phyloP scores from a whole-genome alignment of 2,888 invertebrate species.

The Toxonevra muliebris region DNA sequence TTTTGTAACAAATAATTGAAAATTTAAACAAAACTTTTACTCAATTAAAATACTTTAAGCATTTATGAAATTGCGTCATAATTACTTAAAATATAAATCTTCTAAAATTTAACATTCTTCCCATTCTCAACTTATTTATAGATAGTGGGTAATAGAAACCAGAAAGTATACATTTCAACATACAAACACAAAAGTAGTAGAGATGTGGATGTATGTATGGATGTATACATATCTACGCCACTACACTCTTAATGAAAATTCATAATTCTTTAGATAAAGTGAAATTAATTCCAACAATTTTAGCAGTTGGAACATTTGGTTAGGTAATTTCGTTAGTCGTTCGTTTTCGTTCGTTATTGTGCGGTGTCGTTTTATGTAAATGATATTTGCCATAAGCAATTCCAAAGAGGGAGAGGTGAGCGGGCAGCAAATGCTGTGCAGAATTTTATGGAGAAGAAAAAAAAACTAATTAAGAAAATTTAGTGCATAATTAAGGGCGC shows the following conservation, averaged over 20 bases:
- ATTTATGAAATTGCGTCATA: constrained; percentile 1
- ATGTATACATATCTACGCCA: not conserved
- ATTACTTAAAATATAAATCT: not conserved
- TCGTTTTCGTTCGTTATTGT: not conserved
- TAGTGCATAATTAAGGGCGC: constrained; percentile 35
- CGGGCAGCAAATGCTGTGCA: not conserved
- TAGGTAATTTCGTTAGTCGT: constrained; percentile 5
- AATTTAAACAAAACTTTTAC: not conserved
- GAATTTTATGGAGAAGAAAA: not conserved
- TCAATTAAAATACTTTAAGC: not conserved
- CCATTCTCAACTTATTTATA: too few species aligned
- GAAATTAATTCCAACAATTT: constrained; percentile 11
- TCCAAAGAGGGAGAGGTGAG: not conserved
- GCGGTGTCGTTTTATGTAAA: constrained; percentile 5
- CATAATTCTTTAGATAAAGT: constrained; percentile 41
- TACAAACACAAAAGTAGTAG: not conserved
- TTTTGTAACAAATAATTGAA: not conserved
- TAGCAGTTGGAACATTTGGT: constrained; percentile 6
- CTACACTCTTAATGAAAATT: constrained; percentile 47
- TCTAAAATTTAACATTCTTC: too few species aligned
- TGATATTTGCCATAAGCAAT: not conserved
- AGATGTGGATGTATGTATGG: not conserved
- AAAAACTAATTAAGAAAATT: constrained; percentile 36
- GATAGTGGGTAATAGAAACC: too few species aligned
- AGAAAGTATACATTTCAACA: too few species aligned